Conservation (phyloP, 2,797 vertebrate species). For the Nyctalus aviator region DNA sequence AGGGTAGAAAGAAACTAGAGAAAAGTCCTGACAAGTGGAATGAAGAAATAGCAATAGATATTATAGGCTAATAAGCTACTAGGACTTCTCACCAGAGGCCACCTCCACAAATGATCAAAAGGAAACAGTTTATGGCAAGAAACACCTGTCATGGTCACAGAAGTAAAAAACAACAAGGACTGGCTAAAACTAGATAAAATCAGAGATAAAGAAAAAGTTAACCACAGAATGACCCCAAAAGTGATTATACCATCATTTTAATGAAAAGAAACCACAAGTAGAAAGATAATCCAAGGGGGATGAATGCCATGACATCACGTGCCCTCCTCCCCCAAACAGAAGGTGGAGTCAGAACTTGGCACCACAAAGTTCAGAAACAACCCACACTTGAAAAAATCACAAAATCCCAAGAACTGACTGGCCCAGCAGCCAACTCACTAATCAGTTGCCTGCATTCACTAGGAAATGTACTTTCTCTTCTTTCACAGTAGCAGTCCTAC, state of each 20-base stretch:
- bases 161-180: neutral
- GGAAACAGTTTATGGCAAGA: neutral
- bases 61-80: neutral
- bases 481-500: neutral
- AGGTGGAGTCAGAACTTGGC: neutral
- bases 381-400: neutral
- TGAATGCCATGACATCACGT: rapidly evolving
- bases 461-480: neutral
- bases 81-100: neutral
- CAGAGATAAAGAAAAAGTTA: neutral
- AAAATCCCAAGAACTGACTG: neutral
- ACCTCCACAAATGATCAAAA: neutral
- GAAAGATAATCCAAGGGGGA: neutral
- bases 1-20: too few species aligned
- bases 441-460: neutral
- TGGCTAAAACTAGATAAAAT: neutral
- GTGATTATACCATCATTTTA: neutral
- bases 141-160: neutral
- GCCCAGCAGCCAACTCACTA: neutral
- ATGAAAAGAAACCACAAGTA: neutral
- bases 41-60: neutral
- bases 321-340: neutral
- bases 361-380: neutral
- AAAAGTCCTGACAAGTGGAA: neutral
- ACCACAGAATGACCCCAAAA: neutral